Evolutionary conservation across 2,888 invertebrate species (phyloP), one percentile per base, ranked within the genome.

Genomic region (Rugalucina vietnamica): DNA sequence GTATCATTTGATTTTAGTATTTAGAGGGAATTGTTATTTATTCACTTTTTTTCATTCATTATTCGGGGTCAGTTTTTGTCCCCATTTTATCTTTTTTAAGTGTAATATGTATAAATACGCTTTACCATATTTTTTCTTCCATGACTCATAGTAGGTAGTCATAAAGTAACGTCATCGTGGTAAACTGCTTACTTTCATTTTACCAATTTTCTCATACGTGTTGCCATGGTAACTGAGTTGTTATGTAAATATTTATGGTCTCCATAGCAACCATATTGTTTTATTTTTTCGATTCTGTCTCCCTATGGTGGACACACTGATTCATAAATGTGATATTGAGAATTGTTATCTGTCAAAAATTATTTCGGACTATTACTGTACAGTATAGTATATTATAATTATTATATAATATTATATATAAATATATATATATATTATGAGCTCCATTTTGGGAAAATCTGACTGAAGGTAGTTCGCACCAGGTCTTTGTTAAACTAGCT

Each of bases 151-250:
- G 34, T 65, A 65, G 4, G 34, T 65, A 65, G 65, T 65, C 34
- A 65, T 65, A 43, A 21, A 29, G 60, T 60, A 34, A 65, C 34
- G 65, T 65, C 21, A 27, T 34, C 34, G 65, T 65, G 65, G 65
- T 65, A 29, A 65, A 65, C 65, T 65, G 65, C 65, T 65, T 65
- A 65, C 32, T 65, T 21, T 65, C 65, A 65, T 65, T 60, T 60
- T 34, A 65, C 65, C 65, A 65, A 32, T 65, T n/a, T n/a, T 43
- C 43, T 54, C 34, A 12, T 65, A 32, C 32, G 32, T 24, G 5
- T 65, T 34, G 65, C 34, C 65, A 65, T 65, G 65, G 65, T 65
- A 65, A 65, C 65, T 21, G 34, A 65, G 65, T 65, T 65, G 65
- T 65, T 65, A 65, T 65, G 65, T 65, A 65, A 3, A 65, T 65